Evolutionary conservation across 2,888 invertebrate genomes (phyloP).

Genomic region (Ypsolopha sequella): DNA sequence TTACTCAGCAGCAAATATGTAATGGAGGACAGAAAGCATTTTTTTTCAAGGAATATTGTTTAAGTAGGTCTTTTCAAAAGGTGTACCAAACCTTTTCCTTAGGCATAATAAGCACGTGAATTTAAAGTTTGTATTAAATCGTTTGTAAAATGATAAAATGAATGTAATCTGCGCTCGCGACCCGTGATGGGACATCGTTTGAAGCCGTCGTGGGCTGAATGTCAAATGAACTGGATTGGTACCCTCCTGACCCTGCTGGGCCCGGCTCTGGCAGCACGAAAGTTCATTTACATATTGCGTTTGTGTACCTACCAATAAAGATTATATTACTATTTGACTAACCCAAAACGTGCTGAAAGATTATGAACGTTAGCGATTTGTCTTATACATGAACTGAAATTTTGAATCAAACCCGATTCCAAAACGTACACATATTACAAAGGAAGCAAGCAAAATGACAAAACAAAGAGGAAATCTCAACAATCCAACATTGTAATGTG

Average conservation of each 20-base stretch:
- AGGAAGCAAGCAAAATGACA: conserved; percentile 4
- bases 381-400: too few relatives aligned
- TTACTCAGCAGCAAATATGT: too few relatives aligned
- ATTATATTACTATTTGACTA: conserved; percentile 8
- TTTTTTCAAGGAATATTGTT: too few relatives aligned
- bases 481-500: conserved; percentile 23
- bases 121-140: conserved; percentile 61
- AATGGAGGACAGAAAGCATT: too few relatives aligned
- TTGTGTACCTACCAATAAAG: conserved; percentile 49
- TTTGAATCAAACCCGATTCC: too few relatives aligned
- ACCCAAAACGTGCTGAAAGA: too few relatives aligned
- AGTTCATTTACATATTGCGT: conserved; percentile 57
- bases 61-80: not conserved
- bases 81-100: not conserved
- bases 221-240: conserved; percentile 45
- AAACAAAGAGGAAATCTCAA: not conserved
- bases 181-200: conserved; percentile 64
- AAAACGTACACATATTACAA: too few relatives aligned
- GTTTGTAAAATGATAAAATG: conserved; percentile 67
- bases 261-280: conserved; percentile 8
- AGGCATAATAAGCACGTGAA: conserved; percentile 30
- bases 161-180: conserved; percentile 63
- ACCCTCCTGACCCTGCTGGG: conserved; percentile 27
- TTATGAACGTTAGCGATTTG: too few relatives aligned
- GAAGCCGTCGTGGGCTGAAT: conserved; percentile 60